Evolutionary conservation across 2,113 vertebrate species (phyloP).

Genomic region (Plectropomus leopardus): DNA sequence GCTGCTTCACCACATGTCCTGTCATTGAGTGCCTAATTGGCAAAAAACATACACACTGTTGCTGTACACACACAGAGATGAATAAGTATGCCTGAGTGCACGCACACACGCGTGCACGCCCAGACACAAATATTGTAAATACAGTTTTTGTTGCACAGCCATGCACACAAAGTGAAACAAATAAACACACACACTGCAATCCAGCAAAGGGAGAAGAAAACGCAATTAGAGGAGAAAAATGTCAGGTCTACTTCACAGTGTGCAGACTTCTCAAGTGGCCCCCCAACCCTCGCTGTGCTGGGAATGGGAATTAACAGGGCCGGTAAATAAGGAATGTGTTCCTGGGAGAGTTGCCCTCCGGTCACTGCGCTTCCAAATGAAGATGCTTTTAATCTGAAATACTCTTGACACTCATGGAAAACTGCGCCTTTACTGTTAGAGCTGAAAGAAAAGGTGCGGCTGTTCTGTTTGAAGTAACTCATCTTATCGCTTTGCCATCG

Average conservation of each 20-base stretch:
- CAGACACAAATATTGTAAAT: constrained; percentile 33
- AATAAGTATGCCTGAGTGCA: constrained; percentile 52
- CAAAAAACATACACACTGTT: constrained; percentile 74
- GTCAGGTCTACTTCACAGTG: constrained; percentile 69
- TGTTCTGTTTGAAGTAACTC: constrained; percentile 29
- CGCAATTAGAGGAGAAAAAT: constrained; percentile 80
- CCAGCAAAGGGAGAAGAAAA: constrained; percentile 65
- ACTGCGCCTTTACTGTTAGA: background rate
- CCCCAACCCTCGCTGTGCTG: constrained; percentile 57
- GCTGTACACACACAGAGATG: constrained; percentile 69
- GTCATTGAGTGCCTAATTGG: constrained; percentile 84
- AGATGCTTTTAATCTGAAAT: constrained; percentile 63
- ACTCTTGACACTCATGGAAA: constrained; percentile 45
- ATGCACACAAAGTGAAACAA: constrained; percentile 36
- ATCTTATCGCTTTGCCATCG: constrained; percentile 31
- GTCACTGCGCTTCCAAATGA: constrained; percentile 46
- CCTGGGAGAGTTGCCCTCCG: constrained; percentile 53
- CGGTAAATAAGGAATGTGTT: constrained; percentile 63
- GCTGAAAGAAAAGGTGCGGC: constrained; percentile 8
- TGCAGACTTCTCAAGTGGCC: constrained; percentile 64
- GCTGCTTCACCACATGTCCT: constrained; percentile 83
- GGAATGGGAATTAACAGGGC: constrained; percentile 73
- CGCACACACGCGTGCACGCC: constrained; percentile 5
- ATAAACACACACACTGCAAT: constrained; percentile 41
- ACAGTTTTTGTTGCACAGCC: constrained; percentile 24